These are phyloP conservation scores for Synergus gifuensis DNA, from an alignment of 2,888 invertebrate species.

Conservation along the genomic window DNA sequence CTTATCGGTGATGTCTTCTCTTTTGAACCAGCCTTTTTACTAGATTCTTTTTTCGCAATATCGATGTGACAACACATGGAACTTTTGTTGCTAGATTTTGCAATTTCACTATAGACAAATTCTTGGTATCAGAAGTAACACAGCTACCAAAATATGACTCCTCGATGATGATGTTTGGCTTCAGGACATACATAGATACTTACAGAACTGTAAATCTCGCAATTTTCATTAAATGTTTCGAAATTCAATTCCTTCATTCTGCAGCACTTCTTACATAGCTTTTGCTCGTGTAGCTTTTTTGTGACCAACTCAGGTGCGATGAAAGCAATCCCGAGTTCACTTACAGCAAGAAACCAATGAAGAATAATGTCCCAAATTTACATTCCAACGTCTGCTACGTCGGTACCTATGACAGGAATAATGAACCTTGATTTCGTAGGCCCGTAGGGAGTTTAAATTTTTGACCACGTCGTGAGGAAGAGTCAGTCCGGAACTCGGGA, in stretches of 20 bases:
- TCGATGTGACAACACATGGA: too few relatives aligned
- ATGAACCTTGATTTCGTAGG: conserved; percentile 45
- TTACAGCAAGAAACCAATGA: conserved; percentile 69
- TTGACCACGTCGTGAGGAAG: conserved; percentile 62
- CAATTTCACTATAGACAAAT: too few relatives aligned
- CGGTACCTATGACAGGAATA: conserved; percentile 73
- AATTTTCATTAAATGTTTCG: conserved; percentile 51
- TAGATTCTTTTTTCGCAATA: too few relatives aligned
- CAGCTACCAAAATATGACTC: too few relatives aligned
- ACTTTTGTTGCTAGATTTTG: too few relatives aligned
- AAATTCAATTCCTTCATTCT: conserved; percentile 55
- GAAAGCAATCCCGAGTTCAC: conserved; percentile 61
- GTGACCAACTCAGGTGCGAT: conserved; percentile 69
- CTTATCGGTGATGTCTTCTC: too few relatives aligned
- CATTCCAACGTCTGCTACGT: conserved; percentile 65
- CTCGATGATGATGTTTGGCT: conserved; percentile 59
- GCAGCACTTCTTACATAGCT: conserved; percentile 58
- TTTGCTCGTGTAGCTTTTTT: conserved; percentile 48
- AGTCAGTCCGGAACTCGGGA: conserved; percentile 53
- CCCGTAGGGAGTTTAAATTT: conserved; percentile 53
- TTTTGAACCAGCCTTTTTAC: too few relatives aligned
- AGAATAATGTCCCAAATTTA: conserved; percentile 71
- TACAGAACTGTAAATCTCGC: conserved; percentile 54
- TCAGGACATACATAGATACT: conserved; percentile 50
- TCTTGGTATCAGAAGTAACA: too few relatives aligned